Evolutionary conservation across 2,797 vertebrate species (phyloP), one percentile per base, ranked within the genome.

Genomic region (Thaleichthys pacificus): DNA sequence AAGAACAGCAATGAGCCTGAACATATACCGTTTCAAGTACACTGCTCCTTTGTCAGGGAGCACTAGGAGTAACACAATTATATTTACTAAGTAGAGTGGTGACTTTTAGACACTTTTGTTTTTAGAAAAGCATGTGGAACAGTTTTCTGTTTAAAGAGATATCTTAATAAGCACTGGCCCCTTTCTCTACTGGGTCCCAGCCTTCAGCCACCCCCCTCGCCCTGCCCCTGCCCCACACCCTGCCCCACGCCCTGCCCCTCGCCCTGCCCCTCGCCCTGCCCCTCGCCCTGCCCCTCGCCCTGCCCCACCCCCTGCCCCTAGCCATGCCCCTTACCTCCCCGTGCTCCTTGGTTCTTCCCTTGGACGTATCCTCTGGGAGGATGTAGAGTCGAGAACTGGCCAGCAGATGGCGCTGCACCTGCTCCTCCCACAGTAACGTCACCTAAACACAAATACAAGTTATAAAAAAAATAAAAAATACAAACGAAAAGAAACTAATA

Each of bases 311-410:
- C 30, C 30, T 32, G 30, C 30, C 30, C 30, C 4, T 35, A 0
- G 6, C 32, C 32, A 1, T 6, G 32, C 32, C 32, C 32, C 78
- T 78, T 78, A 95, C 94, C 93, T 94, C 92, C 76, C 93, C 94
- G 1, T 95, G 94, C 74, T 93, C 93, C 68, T 81, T 80, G 5
- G 86, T 91, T 65, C 94, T 89, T 32, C 94, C 94, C 76, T 90
- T 93, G 0, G 93, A 93, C 0, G 93, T 94, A 86, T 94, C 92
- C 73, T 95, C 93, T 0, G 94, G 94, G 65, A 92, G 82, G 80
- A 92, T 94, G 86, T 95, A 95, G 26, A 95, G 92, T 69, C 93
- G 88, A 66, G 90, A 84, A 26, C 94, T 94, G 84, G 93, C 92
- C 89, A 95, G 88, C 66, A 92, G 91, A 81, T 92, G 92, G 84